phyloP scores from a whole-genome alignment of 2,888 invertebrate genomes.

The Lepidonotus clava region DNA sequence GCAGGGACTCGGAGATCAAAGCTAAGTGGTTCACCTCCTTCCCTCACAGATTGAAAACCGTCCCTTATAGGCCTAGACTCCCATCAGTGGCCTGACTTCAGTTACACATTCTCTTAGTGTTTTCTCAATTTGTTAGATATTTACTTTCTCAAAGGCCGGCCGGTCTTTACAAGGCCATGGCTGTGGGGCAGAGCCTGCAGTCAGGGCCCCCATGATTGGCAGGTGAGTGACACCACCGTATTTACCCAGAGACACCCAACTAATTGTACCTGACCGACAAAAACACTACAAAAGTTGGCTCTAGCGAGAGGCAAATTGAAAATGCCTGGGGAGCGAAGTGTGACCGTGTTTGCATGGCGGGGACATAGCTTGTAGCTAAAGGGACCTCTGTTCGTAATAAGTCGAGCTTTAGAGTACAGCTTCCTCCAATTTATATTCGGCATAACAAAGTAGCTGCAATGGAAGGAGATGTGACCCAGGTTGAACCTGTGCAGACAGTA shows the following conservation, averaged over 20 bases:
- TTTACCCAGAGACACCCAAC: conserved; percentile 43
- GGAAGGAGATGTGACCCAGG: too few species aligned
- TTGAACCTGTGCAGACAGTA: too few species aligned
- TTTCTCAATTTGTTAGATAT: conserved; percentile 41
- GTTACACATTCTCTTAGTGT: not conserved
- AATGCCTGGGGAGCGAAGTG: conserved; percentile 37
- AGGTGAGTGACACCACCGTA: conserved; percentile 25
- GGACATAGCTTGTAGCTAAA: not conserved
- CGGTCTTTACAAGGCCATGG: not conserved
- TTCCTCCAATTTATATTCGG: too few species aligned
- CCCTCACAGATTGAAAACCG: too few species aligned
- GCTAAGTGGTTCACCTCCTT: too few species aligned
- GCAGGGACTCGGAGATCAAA: too few species aligned
- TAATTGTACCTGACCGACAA: conserved; percentile 48
- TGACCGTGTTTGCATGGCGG: not conserved
- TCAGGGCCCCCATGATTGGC: not conserved
- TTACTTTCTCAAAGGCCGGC: not conserved
- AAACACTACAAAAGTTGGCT: conserved; percentile 33
- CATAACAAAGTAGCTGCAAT: too few species aligned
- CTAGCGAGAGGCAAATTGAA: conserved; percentile 35
- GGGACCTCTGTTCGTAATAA: not conserved
- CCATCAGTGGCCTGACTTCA: not conserved
- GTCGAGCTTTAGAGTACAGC: too few species aligned
- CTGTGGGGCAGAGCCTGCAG: not conserved
- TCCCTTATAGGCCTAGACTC: too few species aligned